Evolutionary conservation across 1,140 invertebrate species (phyloP).

Genomic region (Asobara japonica): DNA sequence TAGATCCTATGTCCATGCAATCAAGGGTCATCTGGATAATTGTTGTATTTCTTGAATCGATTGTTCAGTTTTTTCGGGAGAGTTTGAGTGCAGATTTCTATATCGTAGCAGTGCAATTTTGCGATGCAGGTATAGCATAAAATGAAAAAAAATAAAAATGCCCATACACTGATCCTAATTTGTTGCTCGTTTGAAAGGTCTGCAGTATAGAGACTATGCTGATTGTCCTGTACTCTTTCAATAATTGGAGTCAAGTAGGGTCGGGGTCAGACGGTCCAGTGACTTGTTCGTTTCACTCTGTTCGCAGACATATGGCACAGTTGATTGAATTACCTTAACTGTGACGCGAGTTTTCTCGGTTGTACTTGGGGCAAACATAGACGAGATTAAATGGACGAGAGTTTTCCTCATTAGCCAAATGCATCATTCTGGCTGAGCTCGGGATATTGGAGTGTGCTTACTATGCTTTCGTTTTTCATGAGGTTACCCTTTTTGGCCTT

Average conservation of each 20-base stretch:
- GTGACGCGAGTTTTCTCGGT: constrained; percentile 9
- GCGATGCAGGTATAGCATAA: no score
- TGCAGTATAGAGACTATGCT: background rate
- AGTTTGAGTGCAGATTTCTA: no score
- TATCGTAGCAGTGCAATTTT: no score
- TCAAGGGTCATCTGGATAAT: no score
- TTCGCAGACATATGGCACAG: constrained; percentile 32
- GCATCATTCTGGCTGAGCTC: constrained; percentile 23
- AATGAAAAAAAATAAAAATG: no score
- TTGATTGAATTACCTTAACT: constrained; percentile 30
- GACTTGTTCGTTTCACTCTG: background rate
- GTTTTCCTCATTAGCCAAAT: constrained; percentile 40
- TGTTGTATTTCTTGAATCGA: no score
- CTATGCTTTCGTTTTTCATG: background rate
- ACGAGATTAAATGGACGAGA: constrained; percentile 34
- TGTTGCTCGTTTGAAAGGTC: constrained; percentile 13
- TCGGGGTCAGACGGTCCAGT: background rate
- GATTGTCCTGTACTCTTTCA: constrained; percentile 21
- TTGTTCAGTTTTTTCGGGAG: no score
- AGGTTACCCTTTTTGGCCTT: background rate
- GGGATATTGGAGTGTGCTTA: background rate
- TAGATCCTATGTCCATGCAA: no score
- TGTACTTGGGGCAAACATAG: constrained; percentile 6
- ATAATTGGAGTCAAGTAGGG: constrained; percentile 32
- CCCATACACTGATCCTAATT: no score